Base-by-base conservation (phyloP, 2,888 invertebrate genomes). In the Aspidapion aeneum region DNA sequence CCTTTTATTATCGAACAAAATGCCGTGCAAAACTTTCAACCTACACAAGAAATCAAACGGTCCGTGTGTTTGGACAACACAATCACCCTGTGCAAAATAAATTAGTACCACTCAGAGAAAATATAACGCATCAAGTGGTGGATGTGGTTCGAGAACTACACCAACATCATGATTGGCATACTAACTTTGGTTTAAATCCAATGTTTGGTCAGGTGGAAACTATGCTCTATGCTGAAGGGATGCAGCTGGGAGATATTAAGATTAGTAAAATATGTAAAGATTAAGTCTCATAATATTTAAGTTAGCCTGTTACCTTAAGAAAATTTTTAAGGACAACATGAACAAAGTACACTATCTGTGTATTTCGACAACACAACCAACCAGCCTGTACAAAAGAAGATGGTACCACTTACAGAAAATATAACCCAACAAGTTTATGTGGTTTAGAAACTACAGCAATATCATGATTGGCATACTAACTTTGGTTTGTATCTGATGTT, bases 1-100 rank as follows among this genome's bases (percentile, higher is more conserved):
- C 66, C 18, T 64, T 61, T 35, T 72, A 72, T 51, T 67, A 69
- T 52, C 65, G 67, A 57, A 68, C 68, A 19, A 71, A 69, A 62
- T 72, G 72, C 52, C 60, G 64, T 18, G 70, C 68, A 7, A 70
- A 70, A 61, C 48, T 71, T 1, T 58, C 61, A 12, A 72, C 71
- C 2, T 35, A 35, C 35, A 35, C 35, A 12, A 62, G 60, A 7
- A 69, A 68, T 1, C 59, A 67, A 17, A 55, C 59, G 19, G 67
- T 71, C 7, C 60, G 66, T 55, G 51, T 71, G 12, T 63, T 55
- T 20, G 70, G 70, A n/a, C 19, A 60, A 18, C 73, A 74, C 57
- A 72, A 73, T 62, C 74, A 74, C 58, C 54, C 35, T 22, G 35
- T 22, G 22, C 51, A 62, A 21, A 59, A 18, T 2, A 62, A 64